phyloP scores from a whole-genome alignment of 2,113 vertebrate species.

The Tragelaphus scriptus region DNA sequence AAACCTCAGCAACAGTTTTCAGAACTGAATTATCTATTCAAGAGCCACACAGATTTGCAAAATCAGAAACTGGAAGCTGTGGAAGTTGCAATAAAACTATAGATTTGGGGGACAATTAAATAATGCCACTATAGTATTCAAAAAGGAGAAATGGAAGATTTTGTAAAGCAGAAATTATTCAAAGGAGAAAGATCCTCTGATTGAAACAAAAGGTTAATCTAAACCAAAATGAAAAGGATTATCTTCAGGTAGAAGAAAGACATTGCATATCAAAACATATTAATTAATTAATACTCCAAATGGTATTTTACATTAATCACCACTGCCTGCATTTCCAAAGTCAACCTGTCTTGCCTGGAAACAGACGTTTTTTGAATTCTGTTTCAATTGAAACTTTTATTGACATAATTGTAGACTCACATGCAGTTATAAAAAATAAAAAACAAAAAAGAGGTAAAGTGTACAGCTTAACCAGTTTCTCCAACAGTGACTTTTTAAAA shows the following conservation, averaged over 20 bases:
- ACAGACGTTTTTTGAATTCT: neutral
- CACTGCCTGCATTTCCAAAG: neutral
- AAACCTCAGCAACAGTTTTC: neutral
- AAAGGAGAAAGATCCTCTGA: neutral
- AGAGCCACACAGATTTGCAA: neutral
- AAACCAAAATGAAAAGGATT: neutral
- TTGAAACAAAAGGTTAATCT: neutral
- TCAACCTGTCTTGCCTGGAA: neutral
- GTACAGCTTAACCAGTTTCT: neutral
- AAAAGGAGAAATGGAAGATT: neutral
- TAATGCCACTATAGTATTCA: neutral
- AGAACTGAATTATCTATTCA: neutral
- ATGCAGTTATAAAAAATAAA: neutral
- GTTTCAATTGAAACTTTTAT: neutral
- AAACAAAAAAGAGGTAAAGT: neutral
- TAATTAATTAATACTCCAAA: neutral
- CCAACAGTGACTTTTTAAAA: neutral
- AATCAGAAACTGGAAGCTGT: neutral
- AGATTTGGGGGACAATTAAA: neutral
- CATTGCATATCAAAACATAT: neutral
- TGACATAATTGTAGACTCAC: neutral
- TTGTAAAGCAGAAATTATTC: neutral
- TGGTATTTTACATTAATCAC: neutral
- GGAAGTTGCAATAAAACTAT: neutral
- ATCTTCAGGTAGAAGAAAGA: neutral